These are phyloP conservation scores for Tinamus guttatus DNA, from an alignment of 2,113 vertebrate species.

Conservation along the genomic window DNA sequence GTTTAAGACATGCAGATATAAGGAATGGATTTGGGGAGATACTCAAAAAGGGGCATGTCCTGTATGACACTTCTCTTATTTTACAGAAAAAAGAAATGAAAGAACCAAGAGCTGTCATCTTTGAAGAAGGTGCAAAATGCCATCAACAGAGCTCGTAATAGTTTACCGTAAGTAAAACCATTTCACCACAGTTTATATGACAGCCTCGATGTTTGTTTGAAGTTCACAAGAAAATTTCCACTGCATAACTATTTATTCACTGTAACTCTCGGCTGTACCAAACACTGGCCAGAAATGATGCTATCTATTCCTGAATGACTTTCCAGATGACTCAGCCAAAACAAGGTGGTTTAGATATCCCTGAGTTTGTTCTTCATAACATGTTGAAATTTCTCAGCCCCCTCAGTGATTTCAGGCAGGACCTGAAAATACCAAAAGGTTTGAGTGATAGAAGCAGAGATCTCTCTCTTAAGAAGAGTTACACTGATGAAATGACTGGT, in stretches of 20 bases:
- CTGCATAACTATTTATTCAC: background rate
- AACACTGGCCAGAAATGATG: background rate
- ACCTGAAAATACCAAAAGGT: background rate
- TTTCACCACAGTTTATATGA: background rate
- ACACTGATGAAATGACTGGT: background rate
- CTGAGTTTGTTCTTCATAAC: background rate
- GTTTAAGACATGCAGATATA: background rate
- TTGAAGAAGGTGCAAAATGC: background rate
- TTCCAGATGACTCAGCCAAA: background rate
- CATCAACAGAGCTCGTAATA: background rate
- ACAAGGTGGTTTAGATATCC: background rate
- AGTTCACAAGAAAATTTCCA: background rate
- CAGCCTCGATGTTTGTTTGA: background rate
- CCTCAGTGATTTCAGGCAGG: background rate
- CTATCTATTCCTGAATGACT: background rate
- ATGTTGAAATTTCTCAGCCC: background rate
- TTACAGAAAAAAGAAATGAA: background rate
- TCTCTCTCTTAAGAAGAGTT: background rate
- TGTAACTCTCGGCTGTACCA: background rate
- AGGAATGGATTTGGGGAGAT: background rate
- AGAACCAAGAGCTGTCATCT: accelerated
- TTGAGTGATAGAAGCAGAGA: background rate
- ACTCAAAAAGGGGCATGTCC: background rate
- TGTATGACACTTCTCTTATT: background rate
- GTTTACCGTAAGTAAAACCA: background rate